Evolutionary conservation across 2,888 invertebrate genomes (phyloP).

Genomic region (Eurytoma adleriae): DNA sequence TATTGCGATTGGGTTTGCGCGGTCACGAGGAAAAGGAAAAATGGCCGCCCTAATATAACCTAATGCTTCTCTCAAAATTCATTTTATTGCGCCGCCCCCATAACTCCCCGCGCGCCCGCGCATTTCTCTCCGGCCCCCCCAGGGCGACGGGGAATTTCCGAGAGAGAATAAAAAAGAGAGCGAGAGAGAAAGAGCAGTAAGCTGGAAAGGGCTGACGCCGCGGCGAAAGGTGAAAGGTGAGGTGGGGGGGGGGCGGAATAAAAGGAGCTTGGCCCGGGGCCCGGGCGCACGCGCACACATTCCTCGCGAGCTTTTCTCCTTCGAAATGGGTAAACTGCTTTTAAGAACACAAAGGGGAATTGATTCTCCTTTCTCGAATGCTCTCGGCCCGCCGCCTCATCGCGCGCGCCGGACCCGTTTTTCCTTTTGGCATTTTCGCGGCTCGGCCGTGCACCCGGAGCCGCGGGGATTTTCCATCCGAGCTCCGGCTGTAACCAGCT

Average conservation of each 20-base stretch:
- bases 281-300: conserved; percentile 22
- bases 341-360: conserved; percentile 49
- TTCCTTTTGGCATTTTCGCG: conserved; percentile 5
- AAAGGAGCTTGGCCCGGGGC: background rate
- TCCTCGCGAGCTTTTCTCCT: conserved; percentile 36
- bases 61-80: conserved; percentile 64
- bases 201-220: background rate
- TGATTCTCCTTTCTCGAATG: conserved; percentile 21
- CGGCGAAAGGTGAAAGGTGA: background rate
- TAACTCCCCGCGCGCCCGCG: conserved; percentile 32
- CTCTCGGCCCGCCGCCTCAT: background rate
- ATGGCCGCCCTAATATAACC: conserved; percentile 57
- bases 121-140: background rate
- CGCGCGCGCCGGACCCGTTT: background rate
- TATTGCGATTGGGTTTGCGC: conserved; percentile 58
- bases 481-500: background rate
- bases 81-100: conserved; percentile 58
- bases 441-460: background rate
- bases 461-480: conserved; percentile 26
- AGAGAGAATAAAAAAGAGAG: conserved; percentile 1
- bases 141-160: background rate
- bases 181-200: background rate
- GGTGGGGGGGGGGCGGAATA: background rate
- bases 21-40: background rate
- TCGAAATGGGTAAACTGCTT: conserved; percentile 52